These are phyloP conservation scores for Psilanteris sp. DNA, from an alignment of 1,140 invertebrate species.

Conservation along the genomic window DNA sequence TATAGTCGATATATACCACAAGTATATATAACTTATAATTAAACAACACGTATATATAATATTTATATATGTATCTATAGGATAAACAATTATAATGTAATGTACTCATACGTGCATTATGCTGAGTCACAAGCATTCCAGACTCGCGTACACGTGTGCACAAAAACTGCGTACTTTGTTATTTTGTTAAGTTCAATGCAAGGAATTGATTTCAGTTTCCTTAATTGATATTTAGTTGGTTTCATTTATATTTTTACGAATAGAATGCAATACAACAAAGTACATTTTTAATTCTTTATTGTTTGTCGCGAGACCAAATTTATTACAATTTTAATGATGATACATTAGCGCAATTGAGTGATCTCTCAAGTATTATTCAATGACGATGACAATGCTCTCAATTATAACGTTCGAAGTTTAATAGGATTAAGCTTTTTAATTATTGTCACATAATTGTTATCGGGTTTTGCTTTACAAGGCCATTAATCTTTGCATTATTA, in stretches of 20 bases:
- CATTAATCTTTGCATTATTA: neutral
- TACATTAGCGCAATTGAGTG: slow-evolving; percentile 36
- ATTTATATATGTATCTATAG: slow-evolving; percentile 54
- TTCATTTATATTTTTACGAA: slow-evolving; percentile 12
- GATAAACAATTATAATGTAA: slow-evolving; percentile 43
- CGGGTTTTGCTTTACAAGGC: no score
- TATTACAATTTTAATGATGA: slow-evolving; percentile 41
- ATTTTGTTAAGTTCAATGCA: neutral
- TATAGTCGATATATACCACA: slow-evolving; percentile 46
- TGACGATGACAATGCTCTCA: slow-evolving; percentile 25
- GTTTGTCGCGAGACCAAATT: slow-evolving; percentile 30
- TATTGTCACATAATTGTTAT: no score
- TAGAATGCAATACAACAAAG: no score
- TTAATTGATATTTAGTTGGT: neutral
- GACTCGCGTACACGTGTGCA: slow-evolving; percentile 11
- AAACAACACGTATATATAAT: slow-evolving; percentile 44
- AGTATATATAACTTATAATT: slow-evolving; percentile 43
- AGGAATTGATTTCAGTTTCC: slow-evolving; percentile 1
- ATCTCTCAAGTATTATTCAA: slow-evolving; percentile 25
- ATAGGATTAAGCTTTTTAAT: neutral
- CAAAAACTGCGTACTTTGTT: neutral
- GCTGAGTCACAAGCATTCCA: neutral
- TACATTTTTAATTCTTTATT: no score
- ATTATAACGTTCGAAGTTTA: slow-evolving; percentile 11
- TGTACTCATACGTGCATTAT: slow-evolving; percentile 54